These are phyloP conservation scores for Aythya baeri DNA, from an alignment of 2,113 vertebrate genomes.

Conservation along the genomic window DNA sequence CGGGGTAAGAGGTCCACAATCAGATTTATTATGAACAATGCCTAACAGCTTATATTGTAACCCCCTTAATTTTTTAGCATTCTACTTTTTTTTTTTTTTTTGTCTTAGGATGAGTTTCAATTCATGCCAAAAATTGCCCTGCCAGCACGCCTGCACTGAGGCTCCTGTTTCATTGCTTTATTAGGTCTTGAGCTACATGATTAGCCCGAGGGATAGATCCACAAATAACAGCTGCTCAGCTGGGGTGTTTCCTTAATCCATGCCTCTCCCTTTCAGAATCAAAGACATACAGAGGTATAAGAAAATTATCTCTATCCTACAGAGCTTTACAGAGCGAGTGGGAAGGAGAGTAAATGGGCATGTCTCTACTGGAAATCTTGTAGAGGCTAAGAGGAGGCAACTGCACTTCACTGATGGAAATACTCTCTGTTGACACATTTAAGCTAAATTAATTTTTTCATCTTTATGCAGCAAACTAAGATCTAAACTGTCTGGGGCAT, in stretches of 20 bases:
- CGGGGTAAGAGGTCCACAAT: neutral
- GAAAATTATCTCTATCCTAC: conserved; percentile 38
- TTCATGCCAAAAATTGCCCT: conserved; percentile 28
- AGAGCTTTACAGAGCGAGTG: neutral
- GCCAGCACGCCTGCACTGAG: neutral
- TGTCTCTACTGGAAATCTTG: conserved; percentile 21
- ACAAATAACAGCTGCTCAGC: conserved; percentile 57
- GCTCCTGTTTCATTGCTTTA: conserved; percentile 46
- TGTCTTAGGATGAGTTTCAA: neutral
- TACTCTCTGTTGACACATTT: neutral
- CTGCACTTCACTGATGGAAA: neutral
- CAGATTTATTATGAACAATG: neutral
- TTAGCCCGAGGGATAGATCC: conserved; percentile 51
- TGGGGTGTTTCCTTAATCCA: conserved; percentile 55
- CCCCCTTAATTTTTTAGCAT: neutral
- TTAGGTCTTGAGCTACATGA: conserved; percentile 30
- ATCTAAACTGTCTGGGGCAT: neutral
- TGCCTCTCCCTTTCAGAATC: conserved; percentile 35
- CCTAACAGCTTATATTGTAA: neutral
- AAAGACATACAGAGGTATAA: neutral
- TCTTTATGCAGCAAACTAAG: neutral
- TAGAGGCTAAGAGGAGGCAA: neutral
- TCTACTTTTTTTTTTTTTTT: neutral
- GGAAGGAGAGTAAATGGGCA: neutral
- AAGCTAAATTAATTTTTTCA: conserved; percentile 18